These are phyloP conservation scores for Hypselothyrea guttata DNA, from an alignment of 2,888 invertebrate species.

Conservation along the genomic window DNA sequence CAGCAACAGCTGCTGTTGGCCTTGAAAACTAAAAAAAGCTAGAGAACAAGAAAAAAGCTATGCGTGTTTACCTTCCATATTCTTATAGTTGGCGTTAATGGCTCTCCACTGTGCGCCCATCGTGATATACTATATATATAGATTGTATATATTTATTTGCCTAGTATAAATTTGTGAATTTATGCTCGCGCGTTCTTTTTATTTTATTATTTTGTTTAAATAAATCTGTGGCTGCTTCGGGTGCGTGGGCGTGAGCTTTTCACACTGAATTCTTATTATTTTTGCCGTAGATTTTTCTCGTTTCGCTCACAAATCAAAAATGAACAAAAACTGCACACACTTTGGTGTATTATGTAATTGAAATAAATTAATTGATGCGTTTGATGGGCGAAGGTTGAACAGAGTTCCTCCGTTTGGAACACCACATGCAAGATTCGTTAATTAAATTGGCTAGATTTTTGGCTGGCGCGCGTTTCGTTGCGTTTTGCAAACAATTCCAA, in stretches of 20 bases:
- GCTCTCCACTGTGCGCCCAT: slow-evolving; percentile 79
- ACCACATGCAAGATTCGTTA: slow-evolving; percentile 41
- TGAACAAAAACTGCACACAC: too few relatives aligned
- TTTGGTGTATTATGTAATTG: slow-evolving; percentile 44
- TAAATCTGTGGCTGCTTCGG: too few relatives aligned
- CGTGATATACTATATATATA: too few relatives aligned
- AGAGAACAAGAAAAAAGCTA: too few relatives aligned
- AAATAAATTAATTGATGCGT: slow-evolving; percentile 49
- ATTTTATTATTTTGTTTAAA: slow-evolving; percentile 24
- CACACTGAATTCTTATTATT: too few relatives aligned
- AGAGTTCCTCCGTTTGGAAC: slow-evolving; percentile 34
- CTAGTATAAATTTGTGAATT: slow-evolving; percentile 24
- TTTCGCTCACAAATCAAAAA: too few relatives aligned
- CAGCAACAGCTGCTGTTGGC: slow-evolving; percentile 1
- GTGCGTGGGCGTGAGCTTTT: too few relatives aligned
- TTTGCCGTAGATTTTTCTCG: too few relatives aligned
- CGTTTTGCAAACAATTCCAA: not conserved
- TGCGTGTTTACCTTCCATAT: slow-evolving; percentile 73
- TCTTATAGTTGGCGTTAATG: slow-evolving; percentile 78
- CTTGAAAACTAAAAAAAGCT: slow-evolving; percentile 2
- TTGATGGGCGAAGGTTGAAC: slow-evolving; percentile 30
- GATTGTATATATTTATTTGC: slow-evolving; percentile 5
- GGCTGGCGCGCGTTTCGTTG: slow-evolving; percentile 62
- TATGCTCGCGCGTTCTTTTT: slow-evolving; percentile 39
- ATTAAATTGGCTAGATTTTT: slow-evolving; percentile 39